These are phyloP conservation scores for Akabosia matsudoensis DNA, from an alignment of 1,140 invertebrate genomes.

Conservation along the genomic window DNA sequence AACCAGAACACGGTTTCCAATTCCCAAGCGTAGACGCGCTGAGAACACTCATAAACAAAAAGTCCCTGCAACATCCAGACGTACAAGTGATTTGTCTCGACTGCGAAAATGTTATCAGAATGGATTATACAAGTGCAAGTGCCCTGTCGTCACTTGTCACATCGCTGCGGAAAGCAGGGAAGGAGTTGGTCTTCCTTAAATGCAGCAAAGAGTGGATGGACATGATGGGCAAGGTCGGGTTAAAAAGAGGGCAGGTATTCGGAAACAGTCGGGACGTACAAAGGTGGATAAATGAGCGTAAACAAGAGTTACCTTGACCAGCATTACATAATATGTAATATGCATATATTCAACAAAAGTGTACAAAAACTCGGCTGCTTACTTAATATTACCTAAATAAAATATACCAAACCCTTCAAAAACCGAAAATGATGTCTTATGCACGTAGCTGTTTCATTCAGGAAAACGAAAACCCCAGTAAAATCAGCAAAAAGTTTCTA, in stretches of 20 bases:
- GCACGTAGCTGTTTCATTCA: too few species aligned
- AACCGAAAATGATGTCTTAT: too few species aligned
- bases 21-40: conserved; percentile 31
- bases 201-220: background rate
- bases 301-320: too few species aligned
- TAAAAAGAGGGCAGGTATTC: background rate
- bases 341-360: too few species aligned
- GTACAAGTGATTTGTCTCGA: background rate
- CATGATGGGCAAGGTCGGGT: background rate
- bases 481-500: conserved; percentile 57
- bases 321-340: too few species aligned
- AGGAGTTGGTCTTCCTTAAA: background rate
- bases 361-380: too few species aligned
- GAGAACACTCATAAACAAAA: conserved; percentile 19
- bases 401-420: too few species aligned
- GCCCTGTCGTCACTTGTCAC: background rate
- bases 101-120: background rate
- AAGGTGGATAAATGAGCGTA: background rate
- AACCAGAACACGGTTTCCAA: conserved; percentile 46
- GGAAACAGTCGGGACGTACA: background rate
- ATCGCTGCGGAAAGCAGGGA: background rate
- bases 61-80: background rate
- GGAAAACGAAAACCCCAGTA: too few species aligned
- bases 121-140: background rate
- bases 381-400: too few species aligned